These are phyloP conservation scores for Pandemis heparana DNA, from an alignment of 2,888 invertebrate genomes.

Conservation along the genomic window DNA sequence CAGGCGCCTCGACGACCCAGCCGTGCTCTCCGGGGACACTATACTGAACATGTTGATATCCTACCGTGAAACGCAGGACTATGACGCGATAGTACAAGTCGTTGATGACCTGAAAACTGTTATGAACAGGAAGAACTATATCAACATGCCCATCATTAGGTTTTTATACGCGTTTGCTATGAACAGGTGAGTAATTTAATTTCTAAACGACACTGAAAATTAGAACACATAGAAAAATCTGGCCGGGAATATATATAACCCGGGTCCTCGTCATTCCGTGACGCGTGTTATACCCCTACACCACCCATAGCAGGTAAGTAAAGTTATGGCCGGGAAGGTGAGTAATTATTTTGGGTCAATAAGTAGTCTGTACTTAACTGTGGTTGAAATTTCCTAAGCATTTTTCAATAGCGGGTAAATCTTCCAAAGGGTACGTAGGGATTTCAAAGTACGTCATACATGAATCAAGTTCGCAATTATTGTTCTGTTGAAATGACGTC, in stretches of 20 bases:
- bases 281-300: too few relatives aligned
- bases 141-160: slow-evolving; percentile 95
- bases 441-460: background rate
- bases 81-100: slow-evolving; percentile 98
- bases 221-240: too few relatives aligned
- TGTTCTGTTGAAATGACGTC: background rate
- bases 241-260: too few relatives aligned
- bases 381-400: background rate
- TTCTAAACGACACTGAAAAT: too few relatives aligned
- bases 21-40: slow-evolving; percentile 97
- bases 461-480: background rate
- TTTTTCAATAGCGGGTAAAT: background rate
- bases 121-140: slow-evolving; percentile 94
- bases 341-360: slow-evolving; percentile 45
- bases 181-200: slow-evolving; percentile 89
- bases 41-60: slow-evolving; percentile 97
- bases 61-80: slow-evolving; percentile 96
- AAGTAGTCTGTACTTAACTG: background rate
- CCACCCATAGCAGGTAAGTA: too few relatives aligned
- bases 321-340: too few relatives aligned
- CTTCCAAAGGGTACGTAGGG: background rate
- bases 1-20: slow-evolving; percentile 97
- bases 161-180: slow-evolving; percentile 98
- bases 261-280: too few relatives aligned
- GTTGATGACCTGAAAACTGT: slow-evolving; percentile 97